Percentiles rank a stretch among this genome's conserved stretches.
These are phyloP conservation scores for Drosophila mayri DNA, from an alignment of 1,140 invertebrate genomes.

Conservation along the genomic window DNA sequence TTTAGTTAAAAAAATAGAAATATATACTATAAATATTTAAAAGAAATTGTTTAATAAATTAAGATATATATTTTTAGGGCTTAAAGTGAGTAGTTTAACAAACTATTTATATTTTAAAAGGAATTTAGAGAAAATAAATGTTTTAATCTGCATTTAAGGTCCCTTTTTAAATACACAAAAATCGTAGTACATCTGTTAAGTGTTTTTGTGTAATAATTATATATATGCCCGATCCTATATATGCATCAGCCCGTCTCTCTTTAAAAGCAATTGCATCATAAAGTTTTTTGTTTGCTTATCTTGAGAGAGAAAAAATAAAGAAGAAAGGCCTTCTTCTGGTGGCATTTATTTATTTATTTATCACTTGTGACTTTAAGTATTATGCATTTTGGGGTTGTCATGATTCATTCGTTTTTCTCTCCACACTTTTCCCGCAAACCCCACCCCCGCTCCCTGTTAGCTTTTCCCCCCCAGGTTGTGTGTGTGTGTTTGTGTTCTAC, in stretches of 20 bases:
- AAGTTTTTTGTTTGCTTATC: slow-evolving; percentile 7
- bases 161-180: too few species aligned
- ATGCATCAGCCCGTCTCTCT: neutral
- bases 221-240: neutral
- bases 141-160: neutral
- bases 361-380: slow-evolving; percentile 22
- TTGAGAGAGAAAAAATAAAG: neutral
- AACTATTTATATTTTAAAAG: neutral
- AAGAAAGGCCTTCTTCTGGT: slow-evolving; percentile 15
- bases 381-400: slow-evolving; percentile 16
- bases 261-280: slow-evolving; percentile 10
- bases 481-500: neutral
- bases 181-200: too few species aligned
- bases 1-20: too few species aligned
- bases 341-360: slow-evolving; percentile 20
- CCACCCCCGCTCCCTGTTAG: neutral
- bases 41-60: neutral
- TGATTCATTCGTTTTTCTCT: neutral
- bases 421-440: neutral
- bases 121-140: rapidly evolving
- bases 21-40: neutral
- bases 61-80: too few species aligned
- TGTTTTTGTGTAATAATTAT: neutral
- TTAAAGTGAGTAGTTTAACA: too few species aligned
- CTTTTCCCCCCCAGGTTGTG: neutral